Base-by-base conservation (phyloP, 1,140 invertebrate species). In the Drosophila ananassae region DNA sequence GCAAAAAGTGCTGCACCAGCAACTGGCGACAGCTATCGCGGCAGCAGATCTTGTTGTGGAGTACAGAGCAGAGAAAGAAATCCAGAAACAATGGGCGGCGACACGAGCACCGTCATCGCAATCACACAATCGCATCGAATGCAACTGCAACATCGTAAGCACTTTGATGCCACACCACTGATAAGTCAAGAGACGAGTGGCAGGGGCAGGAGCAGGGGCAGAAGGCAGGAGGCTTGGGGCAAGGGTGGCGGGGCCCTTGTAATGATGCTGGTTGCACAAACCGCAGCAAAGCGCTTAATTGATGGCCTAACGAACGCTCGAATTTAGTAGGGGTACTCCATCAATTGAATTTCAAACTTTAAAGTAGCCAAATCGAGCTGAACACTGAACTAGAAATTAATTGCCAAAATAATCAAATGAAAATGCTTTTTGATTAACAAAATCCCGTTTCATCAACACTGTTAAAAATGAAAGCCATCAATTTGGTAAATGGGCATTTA, bases 81-180 rank as follows among this genome's bases (percentile, higher is more conserved):
- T 60, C 57, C 69, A 71, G 66, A 77, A 76, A 79, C 82, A 85
- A 85, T 85, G 74, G 53, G 37, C 80, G 54, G 62, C 34, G 37
- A 53, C 72, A 83, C 48, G 58, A 83, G 73, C 80, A 47, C 57
- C 77, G 72, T 67, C 68, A 74, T 79, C 64, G 63, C 77, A 50
- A 63, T 46, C 41, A 32, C 39, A 48, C 54, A 60, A 66, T 59
- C 39, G 47, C 72, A 67, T 62, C 50, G 52, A 57, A 30, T 58
- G 66, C 66, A 68, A 69, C 46, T 68, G 69, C 56, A 24, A 72
- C 59, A 71, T 73, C 34, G 54, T 5, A 46, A 53, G 68, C 47
- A 46, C 53, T 62, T 61, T 60, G 81, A 85, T 87, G 68, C 62
- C 72, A 59, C 37, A 2, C 2, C 32, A 46, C 64, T 54, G 81